Base-by-base conservation (phyloP, 2,113 vertebrate species). In the Halcyon malimbica region DNA sequence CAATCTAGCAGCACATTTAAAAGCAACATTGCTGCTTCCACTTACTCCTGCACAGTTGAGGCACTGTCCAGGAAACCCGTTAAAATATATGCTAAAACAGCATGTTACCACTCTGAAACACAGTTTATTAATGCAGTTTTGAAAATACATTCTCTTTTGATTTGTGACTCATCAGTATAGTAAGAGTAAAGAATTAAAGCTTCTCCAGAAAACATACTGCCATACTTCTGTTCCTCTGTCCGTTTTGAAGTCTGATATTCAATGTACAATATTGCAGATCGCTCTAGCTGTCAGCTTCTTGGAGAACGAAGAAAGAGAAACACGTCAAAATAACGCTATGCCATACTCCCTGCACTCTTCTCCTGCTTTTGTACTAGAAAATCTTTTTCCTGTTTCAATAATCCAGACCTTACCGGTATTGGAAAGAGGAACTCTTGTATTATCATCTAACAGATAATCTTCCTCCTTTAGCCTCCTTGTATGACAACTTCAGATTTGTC, bases 1-100 rank as follows among this genome's bases (percentile, higher is more conserved):
- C 97, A 98, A 98, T 98, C 98, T 96, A 97, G 93, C 89, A 87
- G 84, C 98, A 97, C 97, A 97, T 96, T 98, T 97, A 95, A 97
- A 97, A 98, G 96, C 96, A 96, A 64, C 85, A 76, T 56, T 10
- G 56, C 82, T 63, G 85, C 93, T 96, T 96, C 88, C 85, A 84
- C 94, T 97, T 96, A 84, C 92, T 97, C 93, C 93, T 93, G 83
- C 79, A 79, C 94, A 96, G 95, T 91, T 97, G 89, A 97, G 94
- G 90, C 73, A 93, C 87, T 94, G 48, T 94, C 95, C 83, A 93
- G 67, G 90, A 97, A 81, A 85, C 39, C 59, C 82, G 95, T 91
- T 82, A 78, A 88, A 95, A 94, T 77, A 67, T 25, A 70, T 71
- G 42, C 6, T 67, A 87, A 76, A 88, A 80, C 82, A 93, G 10